Evolutionary conservation across 2,888 invertebrate species (phyloP).

Genomic region (Lycaena phlaeas): DNA sequence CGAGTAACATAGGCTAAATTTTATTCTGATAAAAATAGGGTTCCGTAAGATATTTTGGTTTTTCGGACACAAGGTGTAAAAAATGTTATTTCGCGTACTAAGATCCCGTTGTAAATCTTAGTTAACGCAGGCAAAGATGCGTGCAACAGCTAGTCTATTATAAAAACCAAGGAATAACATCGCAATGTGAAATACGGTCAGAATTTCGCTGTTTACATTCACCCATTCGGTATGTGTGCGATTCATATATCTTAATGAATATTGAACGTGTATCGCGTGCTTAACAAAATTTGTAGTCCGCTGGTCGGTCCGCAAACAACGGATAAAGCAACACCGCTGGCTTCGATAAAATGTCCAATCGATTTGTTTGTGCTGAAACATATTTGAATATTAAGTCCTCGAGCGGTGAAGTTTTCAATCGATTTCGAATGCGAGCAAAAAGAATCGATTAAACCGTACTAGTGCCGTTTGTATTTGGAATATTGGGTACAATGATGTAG

Average conservation of each 20-base stretch:
- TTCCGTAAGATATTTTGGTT: too few species aligned
- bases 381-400: conserved; percentile 3
- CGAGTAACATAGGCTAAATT: too few species aligned
- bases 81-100: too few species aligned
- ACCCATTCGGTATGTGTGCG: not conserved
- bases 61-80: too few species aligned
- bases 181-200: not conserved
- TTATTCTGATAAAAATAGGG: too few species aligned
- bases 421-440: too few species aligned
- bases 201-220: conserved; percentile 5
- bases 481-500: too few species aligned
- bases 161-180: not conserved
- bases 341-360: conserved; percentile 4
- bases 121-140: too few species aligned
- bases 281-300: conserved; percentile 1
- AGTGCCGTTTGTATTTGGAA: too few species aligned
- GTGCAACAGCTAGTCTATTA: too few species aligned
- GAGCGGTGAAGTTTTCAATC: not conserved
- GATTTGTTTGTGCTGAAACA: conserved; percentile 1
- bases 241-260: conserved; percentile 8
- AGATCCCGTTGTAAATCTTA: too few species aligned
- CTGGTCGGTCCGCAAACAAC: conserved; percentile 1
- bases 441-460: too few species aligned
- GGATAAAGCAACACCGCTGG: not conserved
- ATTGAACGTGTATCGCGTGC: conserved; percentile 5